Evolutionary conservation across 2,797 vertebrate genomes (phyloP).

Genomic region (Ptychadena robeensis): DNA sequence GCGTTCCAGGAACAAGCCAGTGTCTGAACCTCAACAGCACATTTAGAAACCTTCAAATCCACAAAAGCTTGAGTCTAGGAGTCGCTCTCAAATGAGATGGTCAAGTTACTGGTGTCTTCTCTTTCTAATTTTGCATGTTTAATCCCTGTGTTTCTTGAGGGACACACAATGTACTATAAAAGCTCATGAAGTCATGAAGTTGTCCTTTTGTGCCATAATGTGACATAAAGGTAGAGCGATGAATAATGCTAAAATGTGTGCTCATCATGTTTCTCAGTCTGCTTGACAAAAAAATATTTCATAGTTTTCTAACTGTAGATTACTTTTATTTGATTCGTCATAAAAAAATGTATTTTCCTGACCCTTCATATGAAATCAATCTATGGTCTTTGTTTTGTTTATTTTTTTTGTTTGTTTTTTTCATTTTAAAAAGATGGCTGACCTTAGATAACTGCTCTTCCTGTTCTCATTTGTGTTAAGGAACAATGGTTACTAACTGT

Average conservation of each 20-base stretch:
- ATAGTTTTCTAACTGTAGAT: not conserved
- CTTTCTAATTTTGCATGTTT: slow-evolving; percentile 21
- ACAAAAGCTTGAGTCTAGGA: not conserved
- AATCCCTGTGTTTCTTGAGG: slow-evolving; percentile 2
- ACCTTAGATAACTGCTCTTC: too few relatives aligned
- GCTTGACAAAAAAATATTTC: not conserved
- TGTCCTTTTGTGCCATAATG: not conserved
- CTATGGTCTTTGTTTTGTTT: too few relatives aligned
- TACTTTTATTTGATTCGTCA: not conserved
- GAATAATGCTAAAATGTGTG: not conserved
- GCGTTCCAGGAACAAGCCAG: slow-evolving; percentile 60
- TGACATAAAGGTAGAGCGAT: not conserved
- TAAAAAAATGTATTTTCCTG: not conserved
- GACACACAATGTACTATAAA: slow-evolving; percentile 5
- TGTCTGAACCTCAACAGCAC: slow-evolving; percentile 38
- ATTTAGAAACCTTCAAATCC: slow-evolving; percentile 18
- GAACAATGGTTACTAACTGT: not conserved
- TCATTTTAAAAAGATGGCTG: too few relatives aligned
- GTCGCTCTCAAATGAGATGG: slow-evolving; percentile 22
- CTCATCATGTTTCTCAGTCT: not conserved
- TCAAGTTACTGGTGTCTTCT: slow-evolving; percentile 6
- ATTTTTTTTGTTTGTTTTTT: too few relatives aligned
- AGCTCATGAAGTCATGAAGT: not conserved
- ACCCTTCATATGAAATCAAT: too few relatives aligned
- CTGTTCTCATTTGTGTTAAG: too few relatives aligned